Conservation (phyloP, 1,140 invertebrate genomes). For the Ostrea denselamellosa region DNA sequence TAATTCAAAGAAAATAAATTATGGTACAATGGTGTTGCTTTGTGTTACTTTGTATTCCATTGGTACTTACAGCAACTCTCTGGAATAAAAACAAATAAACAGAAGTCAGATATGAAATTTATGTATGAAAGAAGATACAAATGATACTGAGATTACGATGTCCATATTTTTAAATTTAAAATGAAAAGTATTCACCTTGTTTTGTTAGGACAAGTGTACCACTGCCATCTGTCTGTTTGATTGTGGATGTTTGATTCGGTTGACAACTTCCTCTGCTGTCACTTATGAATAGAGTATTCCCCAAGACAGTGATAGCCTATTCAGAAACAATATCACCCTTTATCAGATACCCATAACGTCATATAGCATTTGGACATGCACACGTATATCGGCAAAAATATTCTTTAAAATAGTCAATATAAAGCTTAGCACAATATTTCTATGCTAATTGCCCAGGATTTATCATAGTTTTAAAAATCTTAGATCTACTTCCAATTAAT, state of each 20-base stretch:
- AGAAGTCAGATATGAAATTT: not conserved
- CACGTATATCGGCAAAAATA: too few species aligned
- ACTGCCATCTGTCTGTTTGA: conserved; percentile 42
- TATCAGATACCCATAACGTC: not conserved
- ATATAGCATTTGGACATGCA: too few species aligned
- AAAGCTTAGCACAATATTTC: too few species aligned
- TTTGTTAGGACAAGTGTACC: conserved; percentile 32
- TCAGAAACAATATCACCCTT: not conserved
- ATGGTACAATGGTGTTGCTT: too few species aligned
- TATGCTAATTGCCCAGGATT: too few species aligned
- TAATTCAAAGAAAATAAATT: too few species aligned
- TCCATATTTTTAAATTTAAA: not conserved
- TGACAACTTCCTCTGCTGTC: conserved; percentile 40
- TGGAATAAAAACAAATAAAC: conserved; percentile 23
- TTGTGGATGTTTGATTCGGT: not conserved
- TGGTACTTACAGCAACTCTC: conserved; percentile 35
- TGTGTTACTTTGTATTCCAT: too few species aligned
- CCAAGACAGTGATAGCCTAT: not conserved
- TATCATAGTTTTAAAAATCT: too few species aligned
- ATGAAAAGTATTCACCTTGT: not conserved
- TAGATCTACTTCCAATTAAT: too few species aligned
- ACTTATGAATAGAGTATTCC: not conserved
- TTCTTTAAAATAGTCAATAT: too few species aligned
- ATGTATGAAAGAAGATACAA: not conserved
- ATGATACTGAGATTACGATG: not conserved